Base-by-base conservation (phyloP, 2,888 invertebrate species). In the Nomada fabriciana region DNA sequence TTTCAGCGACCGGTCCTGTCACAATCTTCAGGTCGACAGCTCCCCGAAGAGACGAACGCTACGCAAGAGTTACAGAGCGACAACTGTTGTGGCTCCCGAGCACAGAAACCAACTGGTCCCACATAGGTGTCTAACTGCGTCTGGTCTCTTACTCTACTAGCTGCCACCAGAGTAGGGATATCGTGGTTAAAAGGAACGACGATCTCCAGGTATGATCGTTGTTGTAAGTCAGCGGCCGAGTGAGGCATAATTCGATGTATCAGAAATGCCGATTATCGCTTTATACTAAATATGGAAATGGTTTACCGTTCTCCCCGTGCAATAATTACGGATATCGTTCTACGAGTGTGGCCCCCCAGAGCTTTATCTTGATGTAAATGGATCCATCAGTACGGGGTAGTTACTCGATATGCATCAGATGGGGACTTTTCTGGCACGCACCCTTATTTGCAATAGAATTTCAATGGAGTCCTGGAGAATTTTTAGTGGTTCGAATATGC, bases 121-220 rank as follows among this genome's bases (percentile, higher is more conserved):
- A 74, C 77, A 79, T 89, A 86, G 86, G 79, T 86, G 82, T 86
- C 79, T 80, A 83, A 77, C 83, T 77, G 80, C 87, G 87, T 87
- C 76, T 73, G 82, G 74, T 61, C 86, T 85, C 60, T 79, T 82
- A 76, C 68, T 86, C 82, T 73, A 81, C 59, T 68, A 75, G 75
- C 75, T 57, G 83, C 64, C 67, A 78, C 64, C 78, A 79, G 82
- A 76, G 89, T 87, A 89, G 85, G 89, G 88, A 88, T 88, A 89
- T 88, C 89, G 73, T 80, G 83, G 81, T 88, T 89, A 84, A 86
- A 86, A 75, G 76, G 52, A 67, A 69, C 74, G 78, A 60, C 76
- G 76, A 83, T 85, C 86, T 81, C 73, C 83, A 86, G 86, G 83
- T 83, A 83, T 74, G 67, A 50, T 29, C 55, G 61, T 77, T 69